Conservation (phyloP, 2,888 invertebrate genomes). For the Pachymerium ferrugineum region DNA sequence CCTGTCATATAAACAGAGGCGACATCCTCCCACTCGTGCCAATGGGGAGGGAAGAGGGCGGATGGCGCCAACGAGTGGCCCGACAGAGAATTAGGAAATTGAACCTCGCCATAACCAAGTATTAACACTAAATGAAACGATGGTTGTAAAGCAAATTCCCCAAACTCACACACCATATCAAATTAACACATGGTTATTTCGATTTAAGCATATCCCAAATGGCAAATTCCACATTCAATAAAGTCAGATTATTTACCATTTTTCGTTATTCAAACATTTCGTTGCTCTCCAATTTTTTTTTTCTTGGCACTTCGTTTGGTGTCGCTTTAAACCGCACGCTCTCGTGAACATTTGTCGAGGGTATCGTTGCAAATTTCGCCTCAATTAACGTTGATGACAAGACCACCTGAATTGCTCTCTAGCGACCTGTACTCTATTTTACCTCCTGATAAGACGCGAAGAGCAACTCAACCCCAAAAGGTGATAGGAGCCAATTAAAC, state of each 20-base stretch:
- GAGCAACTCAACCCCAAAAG: conserved; percentile 17
- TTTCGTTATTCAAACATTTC: too few species aligned
- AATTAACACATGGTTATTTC: not conserved
- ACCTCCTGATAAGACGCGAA: not conserved
- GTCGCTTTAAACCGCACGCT: not conserved
- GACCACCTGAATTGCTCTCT: conserved; percentile 24
- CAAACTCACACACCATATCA: not conserved
- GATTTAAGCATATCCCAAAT: not conserved
- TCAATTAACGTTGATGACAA: conserved; percentile 16
- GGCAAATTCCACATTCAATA: not conserved
- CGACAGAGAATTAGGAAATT: conserved; percentile 29
- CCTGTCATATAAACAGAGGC: conserved; percentile 24
- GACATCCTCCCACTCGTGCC: conserved; percentile 20
- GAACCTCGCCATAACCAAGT: conserved; percentile 25
- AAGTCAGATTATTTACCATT: too few species aligned
- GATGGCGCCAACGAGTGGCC: conserved; percentile 16
- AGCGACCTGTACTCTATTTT: conserved; percentile 19
- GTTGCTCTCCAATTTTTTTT: too few species aligned
- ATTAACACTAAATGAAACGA: conserved; percentile 16
- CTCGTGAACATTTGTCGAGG: not conserved
- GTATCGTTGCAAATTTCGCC: conserved; percentile 18
- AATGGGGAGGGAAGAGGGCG: conserved; percentile 20
- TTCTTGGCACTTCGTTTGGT: too few species aligned
- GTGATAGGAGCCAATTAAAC: conserved; percentile 18
- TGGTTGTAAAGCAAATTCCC: conserved; percentile 2